Conservation (phyloP, 2,113 vertebrate genomes). For the Dromiciops gliroides region DNA sequence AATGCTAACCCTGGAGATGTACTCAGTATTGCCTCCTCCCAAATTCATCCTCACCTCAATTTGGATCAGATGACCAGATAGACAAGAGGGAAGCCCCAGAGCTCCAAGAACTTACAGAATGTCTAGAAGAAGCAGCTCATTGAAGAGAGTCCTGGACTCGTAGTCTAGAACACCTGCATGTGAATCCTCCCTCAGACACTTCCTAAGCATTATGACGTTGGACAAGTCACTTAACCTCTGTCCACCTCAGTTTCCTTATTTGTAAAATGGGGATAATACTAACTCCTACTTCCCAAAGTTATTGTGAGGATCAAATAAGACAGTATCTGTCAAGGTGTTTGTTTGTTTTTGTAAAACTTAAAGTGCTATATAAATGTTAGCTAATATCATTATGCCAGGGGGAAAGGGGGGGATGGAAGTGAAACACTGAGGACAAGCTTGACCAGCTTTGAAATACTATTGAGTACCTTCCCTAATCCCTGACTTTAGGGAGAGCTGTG, state of each 20-base stretch:
- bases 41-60: background rate
- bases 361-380: background rate
- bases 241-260: background rate
- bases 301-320: background rate
- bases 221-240: background rate
- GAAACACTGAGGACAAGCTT: background rate
- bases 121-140: background rate
- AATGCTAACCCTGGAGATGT: background rate
- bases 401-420: background rate
- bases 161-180: background rate
- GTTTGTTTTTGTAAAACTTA: background rate
- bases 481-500: background rate
- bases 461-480: background rate
- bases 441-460: background rate
- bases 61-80: background rate
- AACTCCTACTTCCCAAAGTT: background rate
- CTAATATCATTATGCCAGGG: background rate
- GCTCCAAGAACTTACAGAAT: background rate
- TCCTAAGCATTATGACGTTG: background rate
- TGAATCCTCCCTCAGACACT: background rate
- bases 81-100: background rate
- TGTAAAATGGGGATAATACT: background rate
- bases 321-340: background rate
- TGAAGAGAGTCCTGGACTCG: background rate
- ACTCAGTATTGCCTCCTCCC: background rate